Evolutionary conservation across 2,888 invertebrate genomes (phyloP).

Genomic region (Serripes groenlandicus): DNA sequence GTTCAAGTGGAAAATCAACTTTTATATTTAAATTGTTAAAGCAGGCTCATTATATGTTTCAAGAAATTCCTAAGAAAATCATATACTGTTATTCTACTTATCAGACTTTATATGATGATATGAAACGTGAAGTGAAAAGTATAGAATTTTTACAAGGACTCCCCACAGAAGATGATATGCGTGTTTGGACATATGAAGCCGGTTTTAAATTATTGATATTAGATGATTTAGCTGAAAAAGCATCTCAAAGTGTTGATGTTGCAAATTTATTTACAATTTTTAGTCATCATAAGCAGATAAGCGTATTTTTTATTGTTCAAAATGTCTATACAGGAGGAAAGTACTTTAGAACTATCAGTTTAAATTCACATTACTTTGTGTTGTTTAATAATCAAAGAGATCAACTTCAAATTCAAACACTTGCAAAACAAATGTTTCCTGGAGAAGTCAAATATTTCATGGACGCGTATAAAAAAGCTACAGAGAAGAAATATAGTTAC

Average conservation of each 20-base stretch:
- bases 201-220: slow-evolving; percentile 54
- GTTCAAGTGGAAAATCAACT: slow-evolving; percentile 51
- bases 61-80: slow-evolving; percentile 28
- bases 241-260: slow-evolving; percentile 54
- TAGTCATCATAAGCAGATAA: slow-evolving; percentile 58
- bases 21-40: slow-evolving; percentile 45
- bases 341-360: slow-evolving; percentile 60
- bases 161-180: slow-evolving; percentile 54
- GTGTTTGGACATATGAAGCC: slow-evolving; percentile 48
- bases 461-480: slow-evolving; percentile 53
- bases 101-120: slow-evolving; percentile 48
- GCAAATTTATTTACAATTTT: slow-evolving; percentile 50
- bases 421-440: slow-evolving; percentile 65
- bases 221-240: slow-evolving; percentile 60
- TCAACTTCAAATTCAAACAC: slow-evolving; percentile 59
- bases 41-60: slow-evolving; percentile 41
- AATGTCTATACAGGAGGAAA: slow-evolving; percentile 65
- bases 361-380: slow-evolving; percentile 68
- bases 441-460: slow-evolving; percentile 60
- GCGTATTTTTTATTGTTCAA: slow-evolving; percentile 61
- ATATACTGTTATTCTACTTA: slow-evolving; percentile 47
- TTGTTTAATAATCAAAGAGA: slow-evolving; percentile 56
- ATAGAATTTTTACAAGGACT: slow-evolving; percentile 55
- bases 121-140: slow-evolving; percentile 29
- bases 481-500: slow-evolving; percentile 50